Evolutionary conservation across 1,140 invertebrate genomes (phyloP), one percentile per base, ranked within the genome.

Genomic region (Alviniconcha marisindica): DNA sequence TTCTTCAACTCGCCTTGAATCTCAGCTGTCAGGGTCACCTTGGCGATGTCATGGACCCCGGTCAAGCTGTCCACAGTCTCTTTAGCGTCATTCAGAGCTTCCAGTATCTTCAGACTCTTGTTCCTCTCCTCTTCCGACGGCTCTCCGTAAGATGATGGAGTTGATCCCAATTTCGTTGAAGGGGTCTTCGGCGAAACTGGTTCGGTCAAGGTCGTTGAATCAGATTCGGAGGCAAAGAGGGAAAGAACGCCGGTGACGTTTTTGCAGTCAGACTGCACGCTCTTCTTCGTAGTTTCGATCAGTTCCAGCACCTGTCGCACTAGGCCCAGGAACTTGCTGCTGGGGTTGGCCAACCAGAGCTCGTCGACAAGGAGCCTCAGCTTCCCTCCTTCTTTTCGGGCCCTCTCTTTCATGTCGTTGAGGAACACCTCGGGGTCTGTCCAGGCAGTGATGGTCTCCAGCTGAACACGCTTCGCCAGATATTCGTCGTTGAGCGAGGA

Each of bases 321-420:
- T n/a, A 66, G 63, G 33, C 1, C 4, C 63, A 66, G 28, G 12
- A 66, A 31, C 31, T 66, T 66, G 28, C 63, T 18, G n/a, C 24
- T 28, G 2, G 63, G 63, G 28, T 33, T 66, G 63, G 63, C 63
- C n/a, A 66, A 33, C 63, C 63, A 66, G 63, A 66, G 63, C 31
- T 66, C 63, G 31, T 66, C 63, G 12, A 66, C 63, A 4, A 66
- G 63, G 28, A 66, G 15, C 28, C 24, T 1, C n/a, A 66, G n/a
- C n/a, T 66, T 31, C 15, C n/a, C 44, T 10, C 7, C 18, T 18
- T 5, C 63, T 33, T 31, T 12, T n/a, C n/a, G n/a, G 28, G 63
- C 63, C 5, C 33, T 66, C n/a, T 66, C 7, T 31, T 33, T 33
- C 28, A 66, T 66, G n/a, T 28, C n/a, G n/a, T 28, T 7, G 15